These are phyloP conservation scores for Yponomeuta sedellus DNA, from an alignment of 2,888 invertebrate species.

Conservation along the genomic window DNA sequence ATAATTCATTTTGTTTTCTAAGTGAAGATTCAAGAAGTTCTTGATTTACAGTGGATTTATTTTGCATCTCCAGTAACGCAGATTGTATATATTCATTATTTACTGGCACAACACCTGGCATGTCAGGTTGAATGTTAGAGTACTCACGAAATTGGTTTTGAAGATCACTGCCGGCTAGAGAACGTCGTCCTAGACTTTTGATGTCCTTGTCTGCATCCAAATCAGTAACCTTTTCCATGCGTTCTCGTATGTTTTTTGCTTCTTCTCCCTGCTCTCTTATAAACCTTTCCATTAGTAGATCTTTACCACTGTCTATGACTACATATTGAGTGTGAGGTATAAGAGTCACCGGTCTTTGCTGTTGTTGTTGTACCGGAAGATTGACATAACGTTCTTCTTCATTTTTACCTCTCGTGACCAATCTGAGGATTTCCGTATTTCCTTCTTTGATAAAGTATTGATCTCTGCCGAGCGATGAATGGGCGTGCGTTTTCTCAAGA, in stretches of 20 bases:
- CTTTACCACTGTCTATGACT: slow-evolving; percentile 87
- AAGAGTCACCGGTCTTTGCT: slow-evolving; percentile 73
- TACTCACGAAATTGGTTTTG: slow-evolving; percentile 53
- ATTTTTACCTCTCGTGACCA: slow-evolving; percentile 84
- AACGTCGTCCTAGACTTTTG: slow-evolving; percentile 65
- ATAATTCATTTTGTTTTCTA: slow-evolving; percentile 83
- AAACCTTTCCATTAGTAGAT: slow-evolving; percentile 88
- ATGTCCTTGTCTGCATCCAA: slow-evolving; percentile 68
- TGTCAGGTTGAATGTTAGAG: slow-evolving; percentile 48
- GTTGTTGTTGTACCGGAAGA: slow-evolving; percentile 57
- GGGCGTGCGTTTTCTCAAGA: slow-evolving; percentile 48
- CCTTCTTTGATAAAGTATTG: slow-evolving; percentile 90
- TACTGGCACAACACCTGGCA: slow-evolving; percentile 61
- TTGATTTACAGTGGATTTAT: slow-evolving; percentile 75
- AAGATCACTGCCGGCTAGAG: slow-evolving; percentile 44
- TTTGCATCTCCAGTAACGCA: slow-evolving; percentile 67
- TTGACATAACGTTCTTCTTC: slow-evolving; percentile 80
- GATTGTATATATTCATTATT: slow-evolving; percentile 61
- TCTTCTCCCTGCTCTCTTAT: slow-evolving; percentile 87
- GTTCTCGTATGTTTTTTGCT: slow-evolving; percentile 76
- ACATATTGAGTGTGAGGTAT: slow-evolving; percentile 78
- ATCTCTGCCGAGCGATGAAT: slow-evolving; percentile 74
- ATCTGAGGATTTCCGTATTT: slow-evolving; percentile 87
- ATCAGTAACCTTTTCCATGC: slow-evolving; percentile 61
- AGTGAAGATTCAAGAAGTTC: slow-evolving; percentile 82